A percentile compares a stretch with the other conserved stretches of the same genome.
phyloP scores from a whole-genome alignment of 2,888 invertebrate genomes.

The Gortyna flavago region DNA sequence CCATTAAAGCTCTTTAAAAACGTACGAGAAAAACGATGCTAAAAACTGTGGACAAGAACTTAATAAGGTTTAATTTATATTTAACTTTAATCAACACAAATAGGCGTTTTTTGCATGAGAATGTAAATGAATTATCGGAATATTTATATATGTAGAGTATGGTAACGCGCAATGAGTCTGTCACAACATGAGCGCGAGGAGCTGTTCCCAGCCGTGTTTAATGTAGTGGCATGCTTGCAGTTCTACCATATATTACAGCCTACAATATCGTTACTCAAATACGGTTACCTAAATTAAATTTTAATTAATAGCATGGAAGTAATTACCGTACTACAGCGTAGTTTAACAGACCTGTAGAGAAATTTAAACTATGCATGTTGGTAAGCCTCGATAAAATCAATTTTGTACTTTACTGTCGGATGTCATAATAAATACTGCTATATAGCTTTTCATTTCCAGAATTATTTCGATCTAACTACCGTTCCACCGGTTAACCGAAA shows the following conservation, averaged over 20 bases:
- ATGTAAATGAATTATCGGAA: constrained; percentile 23
- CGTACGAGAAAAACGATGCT: constrained; percentile 28
- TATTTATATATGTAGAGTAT: not conserved
- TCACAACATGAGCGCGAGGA: constrained; percentile 15
- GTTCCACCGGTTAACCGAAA: constrained; percentile 72
- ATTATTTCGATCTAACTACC: constrained; percentile 80
- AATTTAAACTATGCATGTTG: constrained; percentile 82
- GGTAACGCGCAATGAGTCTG: constrained; percentile 29
- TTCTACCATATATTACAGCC: constrained; percentile 43
- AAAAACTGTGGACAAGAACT: constrained; percentile 53
- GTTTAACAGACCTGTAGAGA: constrained; percentile 73
- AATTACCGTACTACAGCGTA: constrained; percentile 75
- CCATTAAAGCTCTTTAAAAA: constrained; percentile 46
- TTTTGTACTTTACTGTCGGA: constrained; percentile 87
- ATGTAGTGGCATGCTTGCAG: constrained; percentile 25
- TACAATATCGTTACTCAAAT: constrained; percentile 69
- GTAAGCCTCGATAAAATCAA: constrained; percentile 85
- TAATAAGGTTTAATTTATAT: constrained; percentile 57
- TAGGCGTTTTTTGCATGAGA: constrained; percentile 45
- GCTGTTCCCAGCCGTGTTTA: constrained; percentile 14
- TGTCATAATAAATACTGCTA: constrained; percentile 88
- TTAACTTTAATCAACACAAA: constrained; percentile 49
- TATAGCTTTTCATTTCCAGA: constrained; percentile 82
- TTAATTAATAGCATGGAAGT: constrained; percentile 77
- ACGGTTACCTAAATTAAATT: constrained; percentile 73